Conservation (phyloP, 2,888 invertebrate species). For the Julus scandinavius region DNA sequence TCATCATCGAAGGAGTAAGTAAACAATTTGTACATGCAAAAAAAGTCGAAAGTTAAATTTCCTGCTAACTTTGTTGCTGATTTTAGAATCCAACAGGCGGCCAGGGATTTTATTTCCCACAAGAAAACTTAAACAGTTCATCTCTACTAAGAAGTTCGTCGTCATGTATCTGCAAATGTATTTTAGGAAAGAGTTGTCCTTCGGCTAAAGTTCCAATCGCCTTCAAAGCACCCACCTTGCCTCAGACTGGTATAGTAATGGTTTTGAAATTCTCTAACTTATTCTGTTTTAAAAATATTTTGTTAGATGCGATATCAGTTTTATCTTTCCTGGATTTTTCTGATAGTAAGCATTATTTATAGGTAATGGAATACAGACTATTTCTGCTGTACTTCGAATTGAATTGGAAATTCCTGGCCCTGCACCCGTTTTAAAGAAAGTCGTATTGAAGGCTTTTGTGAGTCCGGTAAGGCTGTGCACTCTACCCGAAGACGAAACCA, state of each 20-base stretch:
- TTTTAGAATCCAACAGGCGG: constrained; percentile 27
- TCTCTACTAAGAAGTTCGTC: background rate
- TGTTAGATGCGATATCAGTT: background rate
- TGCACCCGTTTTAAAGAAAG: constrained; percentile 44
- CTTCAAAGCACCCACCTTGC: constrained; percentile 22
- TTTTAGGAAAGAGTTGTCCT: constrained; percentile 37
- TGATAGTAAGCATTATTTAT: background rate
- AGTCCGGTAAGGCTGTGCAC: constrained; percentile 2
- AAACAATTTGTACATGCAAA: background rate
- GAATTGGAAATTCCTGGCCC: constrained; percentile 46
- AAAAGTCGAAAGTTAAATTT: background rate
- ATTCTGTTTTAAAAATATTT: background rate
- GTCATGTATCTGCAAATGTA: constrained; percentile 5
- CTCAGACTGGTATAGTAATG: background rate
- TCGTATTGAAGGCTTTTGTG: constrained; percentile 9
- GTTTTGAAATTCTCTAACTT: background rate
- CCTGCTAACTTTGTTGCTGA: background rate
- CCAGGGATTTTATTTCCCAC: constrained; percentile 46
- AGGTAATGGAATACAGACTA: background rate
- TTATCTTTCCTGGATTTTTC: background rate
- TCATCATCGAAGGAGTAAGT: constrained; percentile 34
- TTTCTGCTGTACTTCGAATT: constrained; percentile 30
- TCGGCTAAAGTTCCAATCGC: constrained; percentile 32
- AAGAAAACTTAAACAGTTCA: background rate
- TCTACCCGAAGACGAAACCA: background rate